Percentiles rank a stretch among this genome's conserved stretches.
Evolutionary conservation across 2,888 invertebrate species (phyloP).

Genomic region (Drosophila neotestacea): DNA sequence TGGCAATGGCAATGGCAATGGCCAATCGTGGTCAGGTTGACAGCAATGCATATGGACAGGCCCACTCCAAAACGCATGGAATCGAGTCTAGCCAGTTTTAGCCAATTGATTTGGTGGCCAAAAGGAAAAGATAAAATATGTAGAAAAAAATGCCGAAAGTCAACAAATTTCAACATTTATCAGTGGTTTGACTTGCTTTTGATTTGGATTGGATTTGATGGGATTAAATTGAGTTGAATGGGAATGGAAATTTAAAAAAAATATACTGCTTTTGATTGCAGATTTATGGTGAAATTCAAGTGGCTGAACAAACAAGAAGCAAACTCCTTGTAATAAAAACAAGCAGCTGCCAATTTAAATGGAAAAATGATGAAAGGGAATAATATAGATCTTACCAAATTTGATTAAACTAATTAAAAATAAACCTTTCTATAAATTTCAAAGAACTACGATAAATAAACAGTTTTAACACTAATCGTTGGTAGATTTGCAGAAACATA

Average conservation of each 20-base stretch:
- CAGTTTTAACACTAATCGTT: no score
- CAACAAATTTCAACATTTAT: conserved; percentile 18
- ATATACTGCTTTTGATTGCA: neutral
- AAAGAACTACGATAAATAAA: no score
- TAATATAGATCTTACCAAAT: no score
- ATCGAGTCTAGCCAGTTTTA: conserved; percentile 69
- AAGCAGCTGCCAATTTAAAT: neutral
- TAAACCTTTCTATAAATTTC: no score
- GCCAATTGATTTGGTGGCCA: conserved; percentile 29
- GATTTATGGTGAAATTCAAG: conserved; percentile 42
- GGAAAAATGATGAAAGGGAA: neutral
- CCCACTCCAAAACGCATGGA: conserved; percentile 29
- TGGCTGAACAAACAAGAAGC: conserved; percentile 1
- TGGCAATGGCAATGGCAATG: conserved; percentile 17
- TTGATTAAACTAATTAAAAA: no score
- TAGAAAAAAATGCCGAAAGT: conserved; percentile 10
- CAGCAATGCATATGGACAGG: conserved; percentile 46
- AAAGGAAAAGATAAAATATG: conserved; percentile 3
- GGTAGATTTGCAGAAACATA: no score
- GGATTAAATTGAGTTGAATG: conserved; percentile 8
- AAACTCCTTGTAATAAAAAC: neutral
- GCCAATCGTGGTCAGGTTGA: conserved; percentile 38
- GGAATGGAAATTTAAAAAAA: neutral
- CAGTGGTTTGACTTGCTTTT: conserved; percentile 27
- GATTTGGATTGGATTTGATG: conserved; percentile 15